Conservation (phyloP, 2,888 invertebrate genomes). For the Lymantria monacha region DNA sequence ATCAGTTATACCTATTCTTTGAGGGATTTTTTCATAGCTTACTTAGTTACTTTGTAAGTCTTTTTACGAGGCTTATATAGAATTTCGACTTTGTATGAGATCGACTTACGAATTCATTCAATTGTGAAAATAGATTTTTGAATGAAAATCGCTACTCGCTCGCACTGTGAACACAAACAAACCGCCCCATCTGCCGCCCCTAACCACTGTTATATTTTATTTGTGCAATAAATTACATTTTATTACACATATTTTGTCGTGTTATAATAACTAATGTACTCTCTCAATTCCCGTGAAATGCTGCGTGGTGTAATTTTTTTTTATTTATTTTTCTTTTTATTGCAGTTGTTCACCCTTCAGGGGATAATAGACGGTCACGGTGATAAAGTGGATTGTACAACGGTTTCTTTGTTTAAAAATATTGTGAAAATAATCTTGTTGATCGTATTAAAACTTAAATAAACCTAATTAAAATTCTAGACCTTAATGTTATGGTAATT, state of each 20-base stretch:
- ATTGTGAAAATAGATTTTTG: too few species aligned
- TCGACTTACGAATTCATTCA: too few species aligned
- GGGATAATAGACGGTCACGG: conserved; percentile 39
- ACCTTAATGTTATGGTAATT: too few species aligned
- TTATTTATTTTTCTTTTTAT: conserved; percentile 72
- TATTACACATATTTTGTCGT: conserved; percentile 84
- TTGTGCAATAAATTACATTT: conserved; percentile 81
- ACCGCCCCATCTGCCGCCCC: conserved; percentile 79
- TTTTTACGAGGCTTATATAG: too few species aligned
- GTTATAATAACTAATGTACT: conserved; percentile 83
- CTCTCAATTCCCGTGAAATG: conserved; percentile 80
- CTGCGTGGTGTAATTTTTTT: conserved; percentile 65
- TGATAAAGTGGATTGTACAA: conserved; percentile 30
- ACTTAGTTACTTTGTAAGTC: too few species aligned
- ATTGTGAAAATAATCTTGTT: conserved; percentile 6
- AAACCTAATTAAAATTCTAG: background rate
- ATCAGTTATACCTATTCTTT: too few species aligned
- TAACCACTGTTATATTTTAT: conserved; percentile 82
- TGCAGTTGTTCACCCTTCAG: conserved; percentile 48
- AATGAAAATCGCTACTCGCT: conserved; percentile 12
- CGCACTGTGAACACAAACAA: conserved; percentile 27
- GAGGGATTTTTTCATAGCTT: too few species aligned
- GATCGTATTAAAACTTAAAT: background rate
- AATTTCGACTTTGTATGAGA: too few species aligned
- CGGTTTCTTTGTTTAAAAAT: conserved; percentile 13